Base-by-base conservation (phyloP, 2,113 vertebrate species). In the Sigmodon hispidus region DNA sequence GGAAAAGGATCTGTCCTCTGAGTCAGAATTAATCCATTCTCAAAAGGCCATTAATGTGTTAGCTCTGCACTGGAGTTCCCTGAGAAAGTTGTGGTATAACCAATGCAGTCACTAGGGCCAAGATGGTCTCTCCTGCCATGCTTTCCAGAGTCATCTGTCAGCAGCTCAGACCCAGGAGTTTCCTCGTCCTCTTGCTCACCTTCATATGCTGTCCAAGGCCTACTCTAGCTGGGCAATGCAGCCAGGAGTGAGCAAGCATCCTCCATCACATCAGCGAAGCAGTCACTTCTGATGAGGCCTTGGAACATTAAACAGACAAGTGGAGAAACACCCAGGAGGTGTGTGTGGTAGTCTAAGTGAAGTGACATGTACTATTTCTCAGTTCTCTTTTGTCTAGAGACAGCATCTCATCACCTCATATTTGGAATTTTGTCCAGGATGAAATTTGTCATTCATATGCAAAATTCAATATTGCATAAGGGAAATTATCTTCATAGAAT, bases 51-150 rank as follows among this genome's bases (percentile, higher is more conserved):
- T 31, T 9, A 45, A 21, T 72, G 17, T 48, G 12, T 31, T 29
- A 22, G 57, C 75, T 43, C 40, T 65, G 2, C 55, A 0, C 69
- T 7, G 50, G 57, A 21, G 50, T 29, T 55, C 10, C 45, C 70
- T 34, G 36, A 48, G 43, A 79, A 24, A 12, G 11, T 13, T 13
- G 10, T 3, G 15, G 52, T 7, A 43, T 19, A 19, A 29, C 34
- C 11, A 22, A 5, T 0, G 12, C 36, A 50, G 70, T 34, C 34
- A 21, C 76, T 21, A 52, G 79, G 0, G 65, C 55, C 67, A 24
- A 4, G 29, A 17, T 0, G 0, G 12, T 7, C 48, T 43, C 43
- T n/a, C 40, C 77, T 1, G 9, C 2, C 7, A 7, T 21, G 4
- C 45, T 12, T 19, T 5, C 17, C 1, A 12, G 69, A 63, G 21